A percentile compares a stretch with the other conserved stretches of the same genome.
These are phyloP conservation scores for Hesperophylax magnus DNA, from an alignment of 1,140 invertebrate species.

Conservation along the genomic window DNA sequence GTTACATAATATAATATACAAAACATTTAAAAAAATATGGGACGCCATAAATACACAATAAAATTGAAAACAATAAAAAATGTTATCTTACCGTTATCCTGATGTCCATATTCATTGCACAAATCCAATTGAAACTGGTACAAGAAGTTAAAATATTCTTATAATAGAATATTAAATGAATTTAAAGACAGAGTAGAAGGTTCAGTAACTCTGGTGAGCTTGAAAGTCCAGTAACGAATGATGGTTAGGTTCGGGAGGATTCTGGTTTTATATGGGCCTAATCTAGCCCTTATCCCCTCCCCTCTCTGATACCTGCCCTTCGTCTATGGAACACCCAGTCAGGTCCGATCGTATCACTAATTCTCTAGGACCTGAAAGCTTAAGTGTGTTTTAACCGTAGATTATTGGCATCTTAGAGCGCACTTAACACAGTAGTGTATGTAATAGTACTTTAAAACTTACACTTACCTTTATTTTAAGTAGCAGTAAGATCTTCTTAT, in stretches of 20 bases:
- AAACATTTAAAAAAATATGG: too few relatives aligned
- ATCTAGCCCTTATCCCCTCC: not conserved
- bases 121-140: conserved; percentile 15
- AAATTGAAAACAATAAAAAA: conserved; percentile 1
- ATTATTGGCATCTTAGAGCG: too few relatives aligned
- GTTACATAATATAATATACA: too few relatives aligned
- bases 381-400: too few relatives aligned
- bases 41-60: not conserved
- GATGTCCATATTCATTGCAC: conserved; percentile 53
- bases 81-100: conserved; percentile 51
- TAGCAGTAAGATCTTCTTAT: too few relatives aligned
- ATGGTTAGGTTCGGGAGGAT: not conserved
- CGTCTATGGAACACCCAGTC: not conserved
- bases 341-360: not conserved
- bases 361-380: too few relatives aligned
- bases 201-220: not conserved
- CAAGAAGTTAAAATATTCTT: not conserved
- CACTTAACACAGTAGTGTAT: too few relatives aligned
- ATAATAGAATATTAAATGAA: too few relatives aligned
- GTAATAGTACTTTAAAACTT: too few relatives aligned
- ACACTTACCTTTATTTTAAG: too few relatives aligned
- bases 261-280: conserved; percentile 26
- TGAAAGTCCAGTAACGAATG: conserved; percentile 9
- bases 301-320: not conserved
- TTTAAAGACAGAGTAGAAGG: not conserved